Evolutionary conservation across 92 coral and sea anemone genomes (phyloP).

Genomic region (Actinernus sp.): DNA sequence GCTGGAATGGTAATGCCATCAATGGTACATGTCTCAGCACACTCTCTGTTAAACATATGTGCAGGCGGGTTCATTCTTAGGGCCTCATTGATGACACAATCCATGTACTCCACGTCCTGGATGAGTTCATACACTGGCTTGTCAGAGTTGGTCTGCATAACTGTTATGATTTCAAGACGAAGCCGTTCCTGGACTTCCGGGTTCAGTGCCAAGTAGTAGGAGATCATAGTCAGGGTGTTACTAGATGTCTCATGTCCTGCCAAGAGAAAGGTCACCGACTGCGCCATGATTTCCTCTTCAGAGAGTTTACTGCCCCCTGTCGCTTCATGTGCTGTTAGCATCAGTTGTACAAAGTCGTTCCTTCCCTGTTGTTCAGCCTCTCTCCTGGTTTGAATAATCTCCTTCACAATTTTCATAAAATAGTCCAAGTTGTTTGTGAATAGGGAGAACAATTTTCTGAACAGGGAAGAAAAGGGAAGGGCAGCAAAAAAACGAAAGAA

Average conservation of each 20-base stretch:
- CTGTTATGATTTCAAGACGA: constrained; percentile 24
- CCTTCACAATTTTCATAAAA: constrained; percentile 37
- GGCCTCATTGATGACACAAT: constrained; percentile 68
- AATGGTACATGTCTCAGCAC: constrained; percentile 28
- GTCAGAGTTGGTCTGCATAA: constrained; percentile 17
- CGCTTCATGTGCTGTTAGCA: constrained; percentile 72
- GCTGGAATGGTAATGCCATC: constrained; percentile 48
- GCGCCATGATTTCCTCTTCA: constrained; percentile 60
- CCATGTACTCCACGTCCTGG: constrained; percentile 63
- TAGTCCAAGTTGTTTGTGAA: constrained; percentile 10
- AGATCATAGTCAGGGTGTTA: constrained; percentile 32
- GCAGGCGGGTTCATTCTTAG: constrained; percentile 66
- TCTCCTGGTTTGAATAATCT: constrained; percentile 50
- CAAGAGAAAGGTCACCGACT: constrained; percentile 45
- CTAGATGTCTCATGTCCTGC: constrained; percentile 74
- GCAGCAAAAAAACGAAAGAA: background rate
- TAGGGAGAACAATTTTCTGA: background rate
- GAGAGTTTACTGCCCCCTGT: constrained; percentile 49
- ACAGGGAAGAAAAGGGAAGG: constrained; percentile 1
- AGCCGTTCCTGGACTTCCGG: constrained; percentile 55
- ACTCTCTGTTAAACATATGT: constrained; percentile 43
- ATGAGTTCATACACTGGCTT: constrained; percentile 56
- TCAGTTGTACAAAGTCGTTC: constrained; percentile 64
- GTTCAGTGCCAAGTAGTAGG: constrained; percentile 42
- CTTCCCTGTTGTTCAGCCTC: constrained; percentile 30